Conservation (phyloP, 2,113 vertebrate genomes). For the Scopus umbretta region DNA sequence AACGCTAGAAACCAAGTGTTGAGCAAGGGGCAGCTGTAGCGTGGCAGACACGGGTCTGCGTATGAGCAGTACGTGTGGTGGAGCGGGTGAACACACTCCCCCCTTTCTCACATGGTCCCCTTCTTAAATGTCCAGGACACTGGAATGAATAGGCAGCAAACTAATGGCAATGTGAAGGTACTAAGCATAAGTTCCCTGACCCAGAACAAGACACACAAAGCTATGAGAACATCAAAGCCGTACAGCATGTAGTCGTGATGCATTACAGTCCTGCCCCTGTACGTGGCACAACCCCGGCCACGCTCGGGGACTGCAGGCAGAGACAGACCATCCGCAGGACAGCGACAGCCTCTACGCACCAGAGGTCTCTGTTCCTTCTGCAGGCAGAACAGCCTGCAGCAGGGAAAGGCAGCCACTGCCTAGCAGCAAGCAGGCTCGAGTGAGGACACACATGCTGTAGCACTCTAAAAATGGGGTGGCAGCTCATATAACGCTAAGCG, state of each 20-base stretch:
- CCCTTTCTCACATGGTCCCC: slow-evolving; percentile 23
- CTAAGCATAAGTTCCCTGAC: slow-evolving; percentile 40
- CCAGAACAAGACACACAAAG: slow-evolving; percentile 37
- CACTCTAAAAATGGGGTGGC: not conserved
- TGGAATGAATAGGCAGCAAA: slow-evolving; percentile 59
- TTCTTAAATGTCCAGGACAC: slow-evolving; percentile 29
- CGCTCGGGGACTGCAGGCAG: not conserved
- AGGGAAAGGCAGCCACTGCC: not conserved
- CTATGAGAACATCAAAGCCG: slow-evolving; percentile 18
- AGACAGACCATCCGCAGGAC: not conserved
- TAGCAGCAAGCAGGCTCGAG: not conserved
- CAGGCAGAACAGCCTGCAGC: not conserved
- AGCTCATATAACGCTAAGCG: not conserved
- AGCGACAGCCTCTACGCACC: not conserved
- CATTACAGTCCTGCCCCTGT: not conserved
- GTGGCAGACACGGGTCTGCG: not conserved
- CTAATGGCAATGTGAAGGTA: slow-evolving; percentile 12
- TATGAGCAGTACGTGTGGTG: not conserved
- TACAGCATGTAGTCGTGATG: not conserved
- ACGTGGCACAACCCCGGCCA: not conserved
- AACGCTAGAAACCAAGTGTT: not conserved
- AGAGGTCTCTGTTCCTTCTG: not conserved
- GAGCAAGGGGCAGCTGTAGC: not conserved
- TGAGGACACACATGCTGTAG: not conserved
- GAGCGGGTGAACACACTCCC: not conserved